phyloP scores from a whole-genome alignment of 1,140 invertebrate species.

The Rhyacophila brunnea region DNA sequence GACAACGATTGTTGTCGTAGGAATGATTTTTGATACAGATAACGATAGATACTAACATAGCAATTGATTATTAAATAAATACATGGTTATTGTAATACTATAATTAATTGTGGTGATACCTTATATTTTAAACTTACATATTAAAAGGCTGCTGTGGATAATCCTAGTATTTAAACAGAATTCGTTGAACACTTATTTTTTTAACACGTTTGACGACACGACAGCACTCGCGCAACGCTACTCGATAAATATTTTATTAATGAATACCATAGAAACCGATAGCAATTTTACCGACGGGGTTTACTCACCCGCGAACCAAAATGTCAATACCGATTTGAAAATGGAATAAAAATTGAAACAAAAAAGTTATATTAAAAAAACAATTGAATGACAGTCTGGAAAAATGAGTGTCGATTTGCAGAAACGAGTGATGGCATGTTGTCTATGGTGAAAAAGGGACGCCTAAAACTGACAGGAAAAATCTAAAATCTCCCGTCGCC shows the following conservation, averaged over 20 bases:
- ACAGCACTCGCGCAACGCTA: neutral
- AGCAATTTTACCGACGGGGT: constrained; percentile 6
- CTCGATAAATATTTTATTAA: constrained; percentile 20
- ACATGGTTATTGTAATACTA: too few relatives aligned
- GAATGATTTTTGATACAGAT: too few relatives aligned
- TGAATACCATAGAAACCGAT: constrained; percentile 24
- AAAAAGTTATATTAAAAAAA: too few relatives aligned
- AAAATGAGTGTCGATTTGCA: too few relatives aligned
- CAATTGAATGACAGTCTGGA: too few relatives aligned
- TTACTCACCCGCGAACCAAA: neutral
- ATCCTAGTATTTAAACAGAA: neutral
- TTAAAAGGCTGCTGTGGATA: neutral
- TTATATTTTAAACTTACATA: constrained; percentile 3
- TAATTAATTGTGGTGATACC: too few relatives aligned
- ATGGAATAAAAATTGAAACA: neutral
- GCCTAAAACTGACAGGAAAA: neutral
- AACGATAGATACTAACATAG: too few relatives aligned
- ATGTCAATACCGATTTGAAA: constrained; percentile 7
- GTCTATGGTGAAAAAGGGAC: too few relatives aligned
- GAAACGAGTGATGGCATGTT: too few relatives aligned
- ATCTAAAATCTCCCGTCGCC: neutral
- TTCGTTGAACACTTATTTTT: neutral
- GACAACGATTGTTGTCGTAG: too few relatives aligned
- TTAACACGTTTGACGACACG: constrained; percentile 2
- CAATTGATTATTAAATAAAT: too few relatives aligned